Evolutionary conservation across 2,888 invertebrate species (phyloP).

Genomic region (Sisyra terminalis): DNA sequence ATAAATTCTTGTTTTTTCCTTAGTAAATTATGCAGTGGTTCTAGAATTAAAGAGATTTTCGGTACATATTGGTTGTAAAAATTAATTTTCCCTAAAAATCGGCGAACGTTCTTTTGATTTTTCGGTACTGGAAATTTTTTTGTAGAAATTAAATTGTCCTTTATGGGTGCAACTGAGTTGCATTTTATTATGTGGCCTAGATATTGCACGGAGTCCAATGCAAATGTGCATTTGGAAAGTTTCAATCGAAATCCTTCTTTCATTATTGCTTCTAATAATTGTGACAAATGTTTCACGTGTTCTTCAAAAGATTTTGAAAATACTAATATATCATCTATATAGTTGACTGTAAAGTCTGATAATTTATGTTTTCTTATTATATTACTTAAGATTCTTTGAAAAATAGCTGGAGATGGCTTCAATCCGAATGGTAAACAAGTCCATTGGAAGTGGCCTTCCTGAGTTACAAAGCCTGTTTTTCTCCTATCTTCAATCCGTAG

Average conservation of each 20-base stretch:
- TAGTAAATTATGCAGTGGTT: constrained; percentile 10
- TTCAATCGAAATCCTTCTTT: constrained; percentile 1
- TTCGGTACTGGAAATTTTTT: constrained; percentile 10
- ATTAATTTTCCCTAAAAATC: constrained; percentile 11
- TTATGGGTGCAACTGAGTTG: constrained; percentile 9
- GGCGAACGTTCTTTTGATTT: constrained; percentile 11
- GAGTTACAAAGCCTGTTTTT: constrained; percentile 18
- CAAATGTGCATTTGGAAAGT: not conserved
- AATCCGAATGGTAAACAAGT: constrained; percentile 14
- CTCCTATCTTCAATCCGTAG: constrained; percentile 17
- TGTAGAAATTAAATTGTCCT: constrained; percentile 10
- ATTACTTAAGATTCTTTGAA: constrained; percentile 12
- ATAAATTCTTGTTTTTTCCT: constrained; percentile 12
- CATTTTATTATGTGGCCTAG: constrained; percentile 10
- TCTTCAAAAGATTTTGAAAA: constrained; percentile 13
- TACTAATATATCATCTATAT: no score
- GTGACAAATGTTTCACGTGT: not conserved
- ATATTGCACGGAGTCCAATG: constrained; percentile 9
- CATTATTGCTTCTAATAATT: not conserved
- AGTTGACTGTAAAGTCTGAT: constrained; percentile 12
- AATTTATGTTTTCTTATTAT: constrained; percentile 12
- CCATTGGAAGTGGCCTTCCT: no score
- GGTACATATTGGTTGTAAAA: constrained; percentile 13
- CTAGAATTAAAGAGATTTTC: constrained; percentile 5
- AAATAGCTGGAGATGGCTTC: constrained; percentile 13